These are phyloP conservation scores for Heliothis virescens DNA, from an alignment of 1,140 invertebrate genomes.

Conservation along the genomic window DNA sequence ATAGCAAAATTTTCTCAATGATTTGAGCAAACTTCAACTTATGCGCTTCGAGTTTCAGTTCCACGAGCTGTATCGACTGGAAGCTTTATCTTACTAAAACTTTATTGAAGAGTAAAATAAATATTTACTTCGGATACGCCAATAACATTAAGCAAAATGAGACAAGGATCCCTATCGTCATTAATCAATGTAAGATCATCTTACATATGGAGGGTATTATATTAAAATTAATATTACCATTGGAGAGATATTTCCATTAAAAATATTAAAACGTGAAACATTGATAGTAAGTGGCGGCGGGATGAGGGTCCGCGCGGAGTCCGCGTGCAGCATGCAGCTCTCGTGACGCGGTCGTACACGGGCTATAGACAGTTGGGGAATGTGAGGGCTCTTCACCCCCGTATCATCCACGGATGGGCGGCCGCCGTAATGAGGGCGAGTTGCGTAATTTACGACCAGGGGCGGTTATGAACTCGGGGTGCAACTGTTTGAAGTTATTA, in stretches of 20 bases:
- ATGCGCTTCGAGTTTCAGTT: slow-evolving; percentile 20
- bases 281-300: slow-evolving; percentile 7
- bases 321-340: slow-evolving; percentile 57
- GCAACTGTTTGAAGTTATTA: slow-evolving; percentile 82
- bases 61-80: slow-evolving; percentile 16
- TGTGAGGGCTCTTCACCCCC: slow-evolving; percentile 64
- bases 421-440: slow-evolving; percentile 78
- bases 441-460: slow-evolving; percentile 73
- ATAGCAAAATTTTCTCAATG: slow-evolving; percentile 11
- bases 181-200: slow-evolving; percentile 29
- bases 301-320: slow-evolving; percentile 29
- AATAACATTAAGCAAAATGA: background rate
- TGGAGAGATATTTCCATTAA: slow-evolving; percentile 15
- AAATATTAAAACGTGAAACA: slow-evolving; percentile 42
- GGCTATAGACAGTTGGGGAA: slow-evolving; percentile 58
- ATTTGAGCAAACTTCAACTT: slow-evolving; percentile 19
- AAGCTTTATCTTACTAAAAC: slow-evolving; percentile 10
- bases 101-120: slow-evolving; percentile 17
- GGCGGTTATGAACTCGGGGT: slow-evolving; percentile 63
- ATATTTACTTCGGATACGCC: slow-evolving; percentile 8
- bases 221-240: slow-evolving; percentile 12
- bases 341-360: slow-evolving; percentile 50
- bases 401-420: slow-evolving; percentile 73
- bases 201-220: slow-evolving; percentile 2
- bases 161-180: background rate